Evolutionary conservation across 2,797 vertebrate genomes (phyloP), one percentile per base, ranked within the genome.

Genomic region (Xerus rutilus): DNA sequence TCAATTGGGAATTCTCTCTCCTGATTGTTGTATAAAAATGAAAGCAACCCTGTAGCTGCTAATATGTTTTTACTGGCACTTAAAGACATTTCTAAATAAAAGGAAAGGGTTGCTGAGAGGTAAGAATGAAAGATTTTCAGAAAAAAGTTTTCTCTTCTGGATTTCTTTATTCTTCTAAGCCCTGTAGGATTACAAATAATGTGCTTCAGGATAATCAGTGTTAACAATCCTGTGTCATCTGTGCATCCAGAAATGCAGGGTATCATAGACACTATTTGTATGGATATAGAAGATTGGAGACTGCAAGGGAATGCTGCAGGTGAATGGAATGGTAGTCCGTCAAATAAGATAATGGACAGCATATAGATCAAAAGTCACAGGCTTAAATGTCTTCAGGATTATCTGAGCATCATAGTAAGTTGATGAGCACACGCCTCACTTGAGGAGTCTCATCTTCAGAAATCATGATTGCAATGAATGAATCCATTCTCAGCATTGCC

Each of bases 1-100:
- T 86, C 93, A 82, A 5, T 8, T 92, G 94, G 83, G 89, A 93
- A 89, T 91, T 96, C 28, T 49, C 15, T 93, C n/a, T 47, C 57
- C 25, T 14, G 70, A 45, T 83, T 47, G 17, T 49, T 95, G 39
- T 83, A 25, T 73, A 59, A 94, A 85, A 87, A 95, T 65, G 52
- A 76, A 97, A 88, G 79, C 91, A 49, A 30, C 13, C 28, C 11
- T 83, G 69, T 49, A 86, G 64, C 52, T 88, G 59, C 74, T 86
- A 76, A 81, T 92, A 59, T 43, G 10, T 88, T 92, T 96, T 86
- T 39, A 45, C 15, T 83, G 57, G 77, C 30, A 86, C 77, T 93
- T 57, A 59, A 83, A 91, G 47, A 85, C 10, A 79, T 88, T 95
- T 92, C 64, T 82, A 84, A 93, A 93, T 84, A 86, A 89, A 32